phyloP scores from a whole-genome alignment of 2,797 vertebrate species.

The Galagoides demidoff region DNA sequence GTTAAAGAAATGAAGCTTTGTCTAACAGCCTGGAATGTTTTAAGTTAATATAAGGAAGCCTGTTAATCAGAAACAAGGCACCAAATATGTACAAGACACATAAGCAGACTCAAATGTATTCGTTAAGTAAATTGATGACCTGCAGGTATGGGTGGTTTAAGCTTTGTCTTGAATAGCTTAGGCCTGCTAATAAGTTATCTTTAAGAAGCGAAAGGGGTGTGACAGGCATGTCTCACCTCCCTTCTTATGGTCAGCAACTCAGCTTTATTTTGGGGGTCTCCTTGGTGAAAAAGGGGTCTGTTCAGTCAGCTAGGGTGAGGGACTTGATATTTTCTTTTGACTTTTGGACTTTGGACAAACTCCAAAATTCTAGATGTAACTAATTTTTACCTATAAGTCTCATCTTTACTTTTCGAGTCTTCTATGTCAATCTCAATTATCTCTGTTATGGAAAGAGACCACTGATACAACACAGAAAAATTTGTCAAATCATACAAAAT shows the following conservation, averaged over 20 bases:
- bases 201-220: neutral
- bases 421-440: neutral
- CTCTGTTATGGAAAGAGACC: neutral
- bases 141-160: neutral
- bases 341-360: neutral
- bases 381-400: conserved; percentile 6
- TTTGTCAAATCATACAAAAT: neutral
- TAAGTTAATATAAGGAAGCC: neutral
- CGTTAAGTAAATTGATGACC: neutral
- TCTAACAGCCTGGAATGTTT: neutral
- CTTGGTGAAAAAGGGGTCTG: neutral
- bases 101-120: neutral
- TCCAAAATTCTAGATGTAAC: neutral
- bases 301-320: neutral
- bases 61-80: neutral
- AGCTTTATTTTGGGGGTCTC: neutral
- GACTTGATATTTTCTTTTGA: neutral
- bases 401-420: conserved; percentile 8
- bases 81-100: neutral
- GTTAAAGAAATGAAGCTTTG: neutral
- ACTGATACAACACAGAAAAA: neutral
- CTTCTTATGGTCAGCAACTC: neutral
- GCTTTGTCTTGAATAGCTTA: neutral
- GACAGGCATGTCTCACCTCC: neutral
- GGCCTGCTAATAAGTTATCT: neutral